A percentile compares a stretch with the other conserved stretches of the same genome.
These are phyloP conservation scores for Diarsia rubi DNA, from an alignment of 2,888 invertebrate genomes.

Conservation along the genomic window DNA sequence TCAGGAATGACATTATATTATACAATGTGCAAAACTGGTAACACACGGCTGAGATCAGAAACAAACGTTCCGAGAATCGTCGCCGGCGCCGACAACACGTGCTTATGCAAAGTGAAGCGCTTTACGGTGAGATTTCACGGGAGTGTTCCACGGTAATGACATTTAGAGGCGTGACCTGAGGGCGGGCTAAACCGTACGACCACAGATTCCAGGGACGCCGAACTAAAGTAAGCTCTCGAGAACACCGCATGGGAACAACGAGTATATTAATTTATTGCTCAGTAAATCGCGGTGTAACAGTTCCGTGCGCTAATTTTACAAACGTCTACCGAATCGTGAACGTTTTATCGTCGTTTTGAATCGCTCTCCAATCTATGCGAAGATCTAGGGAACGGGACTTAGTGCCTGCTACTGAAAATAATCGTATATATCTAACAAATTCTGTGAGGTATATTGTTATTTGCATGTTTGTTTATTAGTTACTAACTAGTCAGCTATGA, in stretches of 20 bases:
- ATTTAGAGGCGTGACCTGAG: constrained; percentile 79
- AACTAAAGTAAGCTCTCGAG: constrained; percentile 45
- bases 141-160: constrained; percentile 75
- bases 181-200: constrained; percentile 71
- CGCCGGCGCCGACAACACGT: constrained; percentile 53
- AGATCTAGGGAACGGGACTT: constrained; percentile 63
- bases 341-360: constrained; percentile 54
- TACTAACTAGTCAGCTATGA: neutral
- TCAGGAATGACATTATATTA: constrained; percentile 51
- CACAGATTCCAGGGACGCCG: constrained; percentile 64
- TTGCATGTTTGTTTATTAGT: constrained; percentile 27
- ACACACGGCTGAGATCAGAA: constrained; percentile 44
- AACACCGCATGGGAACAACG: constrained; percentile 40
- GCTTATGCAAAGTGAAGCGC: constrained; percentile 51
- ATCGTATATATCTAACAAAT: constrained; percentile 30
- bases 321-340: constrained; percentile 57
- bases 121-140: constrained; percentile 69
- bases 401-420: constrained; percentile 48
- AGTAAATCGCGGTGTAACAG: constrained; percentile 52
- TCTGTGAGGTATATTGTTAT: constrained; percentile 10
- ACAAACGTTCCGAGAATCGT: constrained; percentile 55
- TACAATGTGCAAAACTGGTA: constrained; percentile 30
- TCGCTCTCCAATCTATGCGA: constrained; percentile 53
- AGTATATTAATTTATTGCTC: constrained; percentile 61
- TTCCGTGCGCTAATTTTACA: constrained; percentile 57